Conservation (phyloP, 2,797 vertebrate species). For the Dallia pectoralis region DNA sequence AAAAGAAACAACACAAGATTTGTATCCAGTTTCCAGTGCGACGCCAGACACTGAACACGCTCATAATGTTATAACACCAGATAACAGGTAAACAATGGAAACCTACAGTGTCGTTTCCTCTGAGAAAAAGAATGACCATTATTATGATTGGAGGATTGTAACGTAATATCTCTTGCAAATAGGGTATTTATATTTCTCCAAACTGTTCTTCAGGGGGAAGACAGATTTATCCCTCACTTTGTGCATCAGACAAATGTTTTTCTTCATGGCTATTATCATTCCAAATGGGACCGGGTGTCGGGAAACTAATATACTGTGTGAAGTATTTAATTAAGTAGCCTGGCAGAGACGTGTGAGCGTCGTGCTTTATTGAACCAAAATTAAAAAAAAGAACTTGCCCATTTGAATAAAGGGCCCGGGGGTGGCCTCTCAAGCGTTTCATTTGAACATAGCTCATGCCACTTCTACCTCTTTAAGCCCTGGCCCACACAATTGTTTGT, state of each 20-base stretch:
- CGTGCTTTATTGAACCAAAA: conserved; percentile 71
- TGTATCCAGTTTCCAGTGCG: background rate
- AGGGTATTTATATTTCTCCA: conserved; percentile 59
- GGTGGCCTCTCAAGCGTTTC: conserved; percentile 64
- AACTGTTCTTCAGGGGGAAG: conserved; percentile 46
- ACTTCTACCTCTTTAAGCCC: conserved; percentile 69
- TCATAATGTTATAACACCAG: background rate
- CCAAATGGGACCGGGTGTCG: conserved; percentile 51
- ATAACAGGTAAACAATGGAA: conserved; percentile 6
- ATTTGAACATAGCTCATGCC: conserved; percentile 71
- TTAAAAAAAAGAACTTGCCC: conserved; percentile 59
- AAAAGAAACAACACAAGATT: background rate
- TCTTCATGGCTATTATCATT: conserved; percentile 69
- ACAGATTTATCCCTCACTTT: conserved; percentile 68
- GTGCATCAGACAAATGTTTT: conserved; percentile 69
- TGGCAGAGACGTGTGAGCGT: conserved; percentile 68
- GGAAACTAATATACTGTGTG: conserved; percentile 62
- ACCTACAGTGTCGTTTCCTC: background rate
- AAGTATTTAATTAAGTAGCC: conserved; percentile 74
- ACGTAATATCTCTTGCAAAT: conserved; percentile 50
- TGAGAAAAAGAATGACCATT: background rate
- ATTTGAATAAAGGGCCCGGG: conserved; percentile 73
- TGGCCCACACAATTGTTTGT: conserved; percentile 42
- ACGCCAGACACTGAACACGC: background rate
- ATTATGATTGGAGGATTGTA: conserved; percentile 24